Evolutionary conservation across 2,888 invertebrate genomes (phyloP), one percentile per base, ranked within the genome.

Genomic region (Strigamia transsilvanica): DNA sequence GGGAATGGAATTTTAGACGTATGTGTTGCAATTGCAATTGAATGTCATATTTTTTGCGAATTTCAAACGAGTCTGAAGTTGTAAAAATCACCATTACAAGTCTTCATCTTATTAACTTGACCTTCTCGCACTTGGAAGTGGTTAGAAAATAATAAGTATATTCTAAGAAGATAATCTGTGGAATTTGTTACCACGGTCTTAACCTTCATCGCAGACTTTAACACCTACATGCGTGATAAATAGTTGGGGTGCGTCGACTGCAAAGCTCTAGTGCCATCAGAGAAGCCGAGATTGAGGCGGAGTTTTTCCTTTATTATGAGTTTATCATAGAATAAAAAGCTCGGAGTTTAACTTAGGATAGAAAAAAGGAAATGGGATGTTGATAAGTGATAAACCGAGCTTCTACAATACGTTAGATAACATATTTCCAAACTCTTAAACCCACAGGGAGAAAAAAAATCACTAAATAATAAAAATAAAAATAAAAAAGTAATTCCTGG

Each of bases 341-440:
- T 23, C 18, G 61, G 61, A 23, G 23, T 61, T 61, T 61, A 46
- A 46, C 46, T 46, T 12, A n/a, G 46, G 46, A 46, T 46, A 46
- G 18, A 61, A 61, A 61, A 61, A 61, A 61, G 61, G 61, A 61
- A 61, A 61, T 61, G 61, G 61, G 61, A 61, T 61, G 61, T 61
- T 61, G 61, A 61, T 61, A 61, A 61, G 61, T 61, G 61, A 61
- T 61, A 61, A 61, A 61, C 61, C 61, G 61, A 61, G 23, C 23
- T n/a, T 38, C 18, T 21, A 61, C 23, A 61, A 61, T 61, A 61
- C 21, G 23, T 18, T 46, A n/a, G 46, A 46, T 46, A n/a, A 46
- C 61, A 61, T n/a, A 18, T 61, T 61, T 61, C 18, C 21, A 61
- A 61, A 38, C 38, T 38, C 38, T 10, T 38, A 38, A 38, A 38